Percentiles rank a stretch among this genome's conserved stretches.
Conservation (phyloP, 2,113 vertebrate species). For the Rousettus leschenaultii region DNA sequence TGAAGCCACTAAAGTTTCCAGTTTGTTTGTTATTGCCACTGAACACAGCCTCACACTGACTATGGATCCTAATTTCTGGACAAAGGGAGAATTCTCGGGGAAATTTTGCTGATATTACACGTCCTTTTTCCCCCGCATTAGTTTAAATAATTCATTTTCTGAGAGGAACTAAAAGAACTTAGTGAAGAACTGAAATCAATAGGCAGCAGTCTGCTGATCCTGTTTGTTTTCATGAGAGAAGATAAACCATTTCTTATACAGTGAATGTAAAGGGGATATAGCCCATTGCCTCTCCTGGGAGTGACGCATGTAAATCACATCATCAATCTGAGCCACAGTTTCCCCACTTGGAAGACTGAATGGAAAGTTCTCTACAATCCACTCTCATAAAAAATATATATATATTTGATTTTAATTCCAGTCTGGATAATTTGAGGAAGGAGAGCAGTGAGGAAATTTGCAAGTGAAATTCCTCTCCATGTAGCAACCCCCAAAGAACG, state of each 20-base stretch:
- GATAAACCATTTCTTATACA: neutral
- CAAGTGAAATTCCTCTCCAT: neutral
- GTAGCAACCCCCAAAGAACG: neutral
- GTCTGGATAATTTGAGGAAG: neutral
- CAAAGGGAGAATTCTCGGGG: neutral
- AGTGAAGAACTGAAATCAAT: neutral
- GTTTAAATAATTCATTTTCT: neutral
- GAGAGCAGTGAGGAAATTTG: neutral
- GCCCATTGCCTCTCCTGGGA: neutral
- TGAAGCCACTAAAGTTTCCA: neutral
- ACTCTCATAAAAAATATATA: neutral
- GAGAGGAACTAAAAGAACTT: neutral
- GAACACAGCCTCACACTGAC: neutral
- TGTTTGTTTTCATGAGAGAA: neutral
- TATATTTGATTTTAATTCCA: neutral
- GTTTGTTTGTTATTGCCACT: neutral
- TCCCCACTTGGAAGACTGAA: neutral
- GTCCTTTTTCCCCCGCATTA: neutral
- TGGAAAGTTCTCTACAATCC: neutral
- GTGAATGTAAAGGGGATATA: neutral
- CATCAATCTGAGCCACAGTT: neutral
- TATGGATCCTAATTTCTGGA: neutral
- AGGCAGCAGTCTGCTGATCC: neutral
- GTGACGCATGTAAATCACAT: neutral
- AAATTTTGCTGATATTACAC: neutral